phyloP scores from a whole-genome alignment of 2,888 invertebrate species.

The Dione vanillae region DNA sequence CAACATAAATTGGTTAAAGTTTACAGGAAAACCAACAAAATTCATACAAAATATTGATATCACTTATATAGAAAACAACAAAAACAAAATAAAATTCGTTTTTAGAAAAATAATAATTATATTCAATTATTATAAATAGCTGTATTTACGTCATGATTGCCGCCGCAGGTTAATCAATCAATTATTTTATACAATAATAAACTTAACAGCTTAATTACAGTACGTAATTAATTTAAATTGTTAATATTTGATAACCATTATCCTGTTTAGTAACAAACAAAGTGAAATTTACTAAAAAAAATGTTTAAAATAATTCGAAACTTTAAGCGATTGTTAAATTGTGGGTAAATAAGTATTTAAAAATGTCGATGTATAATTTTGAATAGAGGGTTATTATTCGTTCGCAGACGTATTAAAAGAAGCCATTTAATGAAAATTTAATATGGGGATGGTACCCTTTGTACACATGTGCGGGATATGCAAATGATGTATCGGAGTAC shows the following conservation, averaged over 20 bases:
- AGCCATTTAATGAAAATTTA: conserved; percentile 83
- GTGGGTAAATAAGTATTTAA: conserved; percentile 55
- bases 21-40: too few relatives aligned
- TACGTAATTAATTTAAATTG: conserved; percentile 26
- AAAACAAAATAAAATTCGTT: neutral
- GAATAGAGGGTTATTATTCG: conserved; percentile 79
- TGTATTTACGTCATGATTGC: conserved; percentile 31
- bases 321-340: neutral
- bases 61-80: neutral
- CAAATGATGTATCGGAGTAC: conserved; percentile 76
- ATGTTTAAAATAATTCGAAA: neutral
- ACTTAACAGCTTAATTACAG: conserved; percentile 31
- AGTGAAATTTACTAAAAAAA: neutral
- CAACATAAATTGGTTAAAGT: too few relatives aligned
- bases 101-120: conserved; percentile 20
- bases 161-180: conserved; percentile 37
- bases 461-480: conserved; percentile 82
- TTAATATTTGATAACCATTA: conserved; percentile 31
- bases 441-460: conserved; percentile 78
- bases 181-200: conserved; percentile 34
- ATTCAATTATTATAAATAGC: conserved; percentile 35
- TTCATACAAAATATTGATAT: neutral
- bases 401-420: conserved; percentile 78
- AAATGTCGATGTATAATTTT: conserved; percentile 61
- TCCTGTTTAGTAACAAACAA: conserved; percentile 21